A percentile compares a stretch with the other conserved stretches of the same genome.
These are phyloP conservation scores for Syngnathoides biaculeatus DNA, from an alignment of 2,113 vertebrate species.

Conservation along the genomic window DNA sequence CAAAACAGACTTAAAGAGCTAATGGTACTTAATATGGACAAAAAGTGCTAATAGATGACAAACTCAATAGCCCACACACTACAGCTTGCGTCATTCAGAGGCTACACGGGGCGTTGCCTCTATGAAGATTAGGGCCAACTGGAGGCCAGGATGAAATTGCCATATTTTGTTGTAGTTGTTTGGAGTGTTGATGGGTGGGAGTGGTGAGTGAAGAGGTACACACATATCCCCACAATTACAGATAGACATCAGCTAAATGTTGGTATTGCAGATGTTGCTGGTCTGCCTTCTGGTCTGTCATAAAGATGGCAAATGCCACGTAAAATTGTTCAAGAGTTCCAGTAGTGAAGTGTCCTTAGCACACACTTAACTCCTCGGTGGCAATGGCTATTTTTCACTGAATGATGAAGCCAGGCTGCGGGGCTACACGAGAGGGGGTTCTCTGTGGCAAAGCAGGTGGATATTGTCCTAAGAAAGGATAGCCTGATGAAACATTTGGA, in stretches of 20 bases:
- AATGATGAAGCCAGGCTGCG: conserved; percentile 91
- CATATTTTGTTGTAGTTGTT: background rate
- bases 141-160: background rate
- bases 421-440: conserved; percentile 78
- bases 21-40: conserved; percentile 19
- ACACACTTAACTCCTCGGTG: conserved; percentile 13
- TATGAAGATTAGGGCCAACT: conserved; percentile 12
- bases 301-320: conserved; percentile 35
- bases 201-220: conserved; percentile 19
- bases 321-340: conserved; percentile 35
- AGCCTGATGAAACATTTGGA: conserved; percentile 64
- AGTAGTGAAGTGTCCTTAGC: conserved; percentile 44
- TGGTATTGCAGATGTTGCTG: conserved; percentile 32
- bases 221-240: conserved; percentile 26
- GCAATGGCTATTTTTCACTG: conserved; percentile 71
- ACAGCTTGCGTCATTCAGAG: conserved; percentile 12
- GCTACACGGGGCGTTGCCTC: conserved; percentile 2
- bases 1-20: conserved; percentile 15
- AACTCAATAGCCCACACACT: conserved; percentile 13
- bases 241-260: conserved; percentile 26
- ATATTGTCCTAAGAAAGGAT: conserved; percentile 78
- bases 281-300: conserved; percentile 28
- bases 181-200: conserved; percentile 24
- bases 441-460: conserved; percentile 85
- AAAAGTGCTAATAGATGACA: conserved; percentile 36